These are phyloP conservation scores for Muscidifurax raptorellus DNA, from an alignment of 1,140 invertebrate species.

Conservation along the genomic window DNA sequence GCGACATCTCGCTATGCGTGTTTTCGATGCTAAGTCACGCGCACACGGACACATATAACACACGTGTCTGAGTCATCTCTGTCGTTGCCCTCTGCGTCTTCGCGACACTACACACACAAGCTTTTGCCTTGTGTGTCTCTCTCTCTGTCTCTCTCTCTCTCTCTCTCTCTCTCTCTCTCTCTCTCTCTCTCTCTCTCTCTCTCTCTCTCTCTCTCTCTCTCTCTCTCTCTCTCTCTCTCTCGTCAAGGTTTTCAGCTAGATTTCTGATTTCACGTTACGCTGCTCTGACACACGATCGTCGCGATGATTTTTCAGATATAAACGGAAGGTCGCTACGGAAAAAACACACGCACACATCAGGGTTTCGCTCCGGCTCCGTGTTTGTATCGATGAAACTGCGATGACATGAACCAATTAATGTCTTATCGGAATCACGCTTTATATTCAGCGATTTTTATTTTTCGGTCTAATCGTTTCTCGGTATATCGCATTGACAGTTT, in stretches of 20 bases:
- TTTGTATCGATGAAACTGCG: neutral
- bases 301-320: neutral
- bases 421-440: neutral
- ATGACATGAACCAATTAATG: neutral
- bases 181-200: constrained; percentile 3
- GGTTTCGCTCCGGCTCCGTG: no score
- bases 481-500: neutral
- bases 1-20: neutral
- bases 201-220: neutral
- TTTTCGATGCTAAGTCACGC: neutral
- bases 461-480: neutral
- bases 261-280: neutral
- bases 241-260: neutral
- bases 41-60: neutral
- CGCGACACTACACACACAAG: neutral
- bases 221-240: constrained; percentile 4
- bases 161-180: constrained; percentile 9
- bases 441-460: neutral
- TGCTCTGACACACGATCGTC: neutral
- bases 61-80: constrained; percentile 31
- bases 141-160: neutral
- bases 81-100: constrained; percentile 23
- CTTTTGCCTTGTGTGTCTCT: neutral
- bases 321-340: neutral
- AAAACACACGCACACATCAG: no score